A percentile compares a stretch with the other conserved stretches of the same genome.
Evolutionary conservation across 2,797 vertebrate species (phyloP).

Genomic region (Psittacula derbiana): DNA sequence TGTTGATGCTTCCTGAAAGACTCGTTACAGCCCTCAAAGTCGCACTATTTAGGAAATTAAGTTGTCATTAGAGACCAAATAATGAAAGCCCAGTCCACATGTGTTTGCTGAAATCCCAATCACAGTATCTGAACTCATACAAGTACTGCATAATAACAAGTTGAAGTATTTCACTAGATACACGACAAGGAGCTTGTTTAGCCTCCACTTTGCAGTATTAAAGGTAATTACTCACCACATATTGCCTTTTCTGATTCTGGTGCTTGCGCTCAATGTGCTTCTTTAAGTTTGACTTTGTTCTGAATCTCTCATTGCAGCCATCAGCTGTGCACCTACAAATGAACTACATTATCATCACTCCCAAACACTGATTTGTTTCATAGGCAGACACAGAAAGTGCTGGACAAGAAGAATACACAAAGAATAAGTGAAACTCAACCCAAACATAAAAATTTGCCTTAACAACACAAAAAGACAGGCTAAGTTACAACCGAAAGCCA

Average conservation of each 20-base stretch:
- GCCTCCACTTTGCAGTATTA: background rate
- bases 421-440: background rate
- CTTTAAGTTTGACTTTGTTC: constrained; percentile 82
- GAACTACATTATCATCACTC: background rate
- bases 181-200: background rate
- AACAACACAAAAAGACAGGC: background rate
- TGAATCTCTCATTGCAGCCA: constrained; percentile 83
- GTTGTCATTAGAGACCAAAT: background rate
- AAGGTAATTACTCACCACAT: constrained; percentile 76
- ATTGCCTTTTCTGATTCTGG: constrained; percentile 74
- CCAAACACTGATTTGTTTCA: background rate
- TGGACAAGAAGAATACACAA: background rate
- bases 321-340: constrained; percentile 80
- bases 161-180: background rate
- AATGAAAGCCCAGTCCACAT: background rate
- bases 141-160: background rate
- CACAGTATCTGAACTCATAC: background rate
- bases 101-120: background rate
- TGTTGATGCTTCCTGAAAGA: constrained; percentile 88
- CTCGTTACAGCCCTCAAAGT: constrained; percentile 81
- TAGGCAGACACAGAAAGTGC: background rate
- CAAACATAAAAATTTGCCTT: background rate
- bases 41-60: constrained; percentile 78
- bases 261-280: constrained; percentile 86
- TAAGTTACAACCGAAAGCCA: background rate